These are phyloP conservation scores for Varecia variegata DNA, from an alignment of 2,797 vertebrate species.

Conservation along the genomic window DNA sequence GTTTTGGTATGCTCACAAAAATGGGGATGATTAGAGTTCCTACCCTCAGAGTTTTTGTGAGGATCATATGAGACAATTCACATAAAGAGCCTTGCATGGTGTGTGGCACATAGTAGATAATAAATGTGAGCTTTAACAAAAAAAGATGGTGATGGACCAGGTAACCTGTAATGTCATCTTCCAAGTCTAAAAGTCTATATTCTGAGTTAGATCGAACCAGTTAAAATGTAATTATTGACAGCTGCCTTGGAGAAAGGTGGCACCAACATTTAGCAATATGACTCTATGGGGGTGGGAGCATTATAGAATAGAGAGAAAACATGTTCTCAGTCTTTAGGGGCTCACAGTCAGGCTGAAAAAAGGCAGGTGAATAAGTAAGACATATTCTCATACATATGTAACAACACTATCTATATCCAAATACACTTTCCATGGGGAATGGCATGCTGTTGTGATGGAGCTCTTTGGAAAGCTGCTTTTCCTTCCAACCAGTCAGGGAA, in stretches of 20 bases:
- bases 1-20: slow-evolving; percentile 28
- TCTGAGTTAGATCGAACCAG: background rate
- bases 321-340: slow-evolving; percentile 66
- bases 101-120: slow-evolving; percentile 3
- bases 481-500: slow-evolving; percentile 42
- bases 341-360: slow-evolving; percentile 74
- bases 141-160: background rate
- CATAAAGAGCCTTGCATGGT: background rate
- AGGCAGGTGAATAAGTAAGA: slow-evolving; percentile 77
- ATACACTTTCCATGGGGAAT: slow-evolving; percentile 70
- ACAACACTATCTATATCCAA: slow-evolving; percentile 73
- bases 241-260: slow-evolving; percentile 19
- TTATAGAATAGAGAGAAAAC: slow-evolving; percentile 60
- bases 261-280: slow-evolving; percentile 40
- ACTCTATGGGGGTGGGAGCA: slow-evolving; percentile 53
- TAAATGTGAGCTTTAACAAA: background rate
- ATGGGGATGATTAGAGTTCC: background rate
- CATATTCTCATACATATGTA: slow-evolving; percentile 79
- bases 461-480: slow-evolving; percentile 66
- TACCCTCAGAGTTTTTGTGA: background rate
- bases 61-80: background rate
- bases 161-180: background rate
- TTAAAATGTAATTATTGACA: slow-evolving; percentile 7
- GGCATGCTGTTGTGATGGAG: slow-evolving; percentile 61
- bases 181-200: background rate